Percentiles rank a stretch among this genome's conserved stretches.
Evolutionary conservation across 2,113 vertebrate species (phyloP).

Genomic region (Ciconia maguari): DNA sequence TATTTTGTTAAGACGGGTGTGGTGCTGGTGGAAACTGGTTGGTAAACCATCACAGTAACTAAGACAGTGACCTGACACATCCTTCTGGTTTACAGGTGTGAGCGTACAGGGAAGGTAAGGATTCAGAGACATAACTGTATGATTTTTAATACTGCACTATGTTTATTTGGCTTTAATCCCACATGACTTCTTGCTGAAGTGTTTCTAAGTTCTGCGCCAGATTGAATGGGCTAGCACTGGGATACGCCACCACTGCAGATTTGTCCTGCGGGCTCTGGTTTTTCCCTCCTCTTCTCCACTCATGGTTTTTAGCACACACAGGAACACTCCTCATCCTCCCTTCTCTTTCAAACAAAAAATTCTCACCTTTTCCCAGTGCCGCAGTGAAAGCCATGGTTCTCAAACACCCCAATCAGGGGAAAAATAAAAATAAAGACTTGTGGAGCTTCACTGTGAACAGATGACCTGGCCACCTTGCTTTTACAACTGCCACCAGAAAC

Average conservation of each 20-base stretch:
- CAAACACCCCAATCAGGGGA: background rate
- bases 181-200: background rate
- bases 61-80: rapidly evolving
- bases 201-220: background rate
- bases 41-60: background rate
- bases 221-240: background rate
- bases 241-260: background rate
- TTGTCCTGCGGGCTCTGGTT: background rate
- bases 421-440: background rate
- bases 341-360: background rate
- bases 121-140: background rate
- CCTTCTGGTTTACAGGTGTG: too few species aligned
- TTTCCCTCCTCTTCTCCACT: too few species aligned
- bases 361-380: background rate
- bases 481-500: background rate
- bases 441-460: background rate
- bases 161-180: background rate
- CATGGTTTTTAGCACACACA: background rate
- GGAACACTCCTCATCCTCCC: background rate
- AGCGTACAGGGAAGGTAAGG: background rate
- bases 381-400: background rate
- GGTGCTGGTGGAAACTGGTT: background rate
- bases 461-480: background rate
- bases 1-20: too few species aligned
- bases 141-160: background rate